phyloP scores from a whole-genome alignment of 2,797 vertebrate species.

The Periophthalmus magnuspinnatus region DNA sequence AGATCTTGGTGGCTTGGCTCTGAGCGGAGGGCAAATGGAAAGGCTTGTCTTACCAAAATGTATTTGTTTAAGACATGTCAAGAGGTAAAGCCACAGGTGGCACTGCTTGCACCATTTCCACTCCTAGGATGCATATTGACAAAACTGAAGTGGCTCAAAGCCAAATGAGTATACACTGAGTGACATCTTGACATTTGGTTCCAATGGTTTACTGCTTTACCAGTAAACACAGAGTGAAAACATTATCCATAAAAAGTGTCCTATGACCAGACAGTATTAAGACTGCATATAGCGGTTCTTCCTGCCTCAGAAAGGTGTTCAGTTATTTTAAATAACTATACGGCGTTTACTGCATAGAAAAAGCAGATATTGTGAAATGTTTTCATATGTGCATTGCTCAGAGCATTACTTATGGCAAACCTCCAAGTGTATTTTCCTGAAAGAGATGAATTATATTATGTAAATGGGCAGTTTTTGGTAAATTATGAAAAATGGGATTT shows the following conservation, averaged over 20 bases:
- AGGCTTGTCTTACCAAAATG: conserved; percentile 27
- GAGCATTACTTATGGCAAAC: conserved; percentile 27
- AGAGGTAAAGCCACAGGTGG: conserved; percentile 53
- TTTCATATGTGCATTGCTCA: conserved; percentile 67
- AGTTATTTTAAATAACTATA: conserved; percentile 55
- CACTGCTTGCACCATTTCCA: conserved; percentile 42
- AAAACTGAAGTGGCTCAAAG: conserved; percentile 24
- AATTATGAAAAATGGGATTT: background rate
- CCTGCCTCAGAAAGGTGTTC: conserved; percentile 42
- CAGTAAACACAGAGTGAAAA: conserved; percentile 9
- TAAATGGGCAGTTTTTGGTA: conserved; percentile 3
- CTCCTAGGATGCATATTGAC: conserved; percentile 42
- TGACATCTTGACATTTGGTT: conserved; percentile 41
- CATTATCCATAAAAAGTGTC: conserved; percentile 28
- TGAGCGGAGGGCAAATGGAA: conserved; percentile 17
- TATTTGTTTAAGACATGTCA: conserved; percentile 28
- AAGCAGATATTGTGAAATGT: conserved; percentile 55
- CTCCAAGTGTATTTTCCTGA: conserved; percentile 2
- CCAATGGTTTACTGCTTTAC: conserved; percentile 1
- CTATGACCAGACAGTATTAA: conserved; percentile 29
- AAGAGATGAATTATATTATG: background rate
- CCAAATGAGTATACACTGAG: conserved; percentile 1
- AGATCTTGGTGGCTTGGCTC: conserved; percentile 26
- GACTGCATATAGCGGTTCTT: conserved; percentile 46
- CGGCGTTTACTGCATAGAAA: conserved; percentile 78